A percentile compares a stretch with the other conserved stretches of the same genome.
phyloP scores from a whole-genome alignment of 2,797 vertebrate genomes.

The Alouatta caraya region DNA sequence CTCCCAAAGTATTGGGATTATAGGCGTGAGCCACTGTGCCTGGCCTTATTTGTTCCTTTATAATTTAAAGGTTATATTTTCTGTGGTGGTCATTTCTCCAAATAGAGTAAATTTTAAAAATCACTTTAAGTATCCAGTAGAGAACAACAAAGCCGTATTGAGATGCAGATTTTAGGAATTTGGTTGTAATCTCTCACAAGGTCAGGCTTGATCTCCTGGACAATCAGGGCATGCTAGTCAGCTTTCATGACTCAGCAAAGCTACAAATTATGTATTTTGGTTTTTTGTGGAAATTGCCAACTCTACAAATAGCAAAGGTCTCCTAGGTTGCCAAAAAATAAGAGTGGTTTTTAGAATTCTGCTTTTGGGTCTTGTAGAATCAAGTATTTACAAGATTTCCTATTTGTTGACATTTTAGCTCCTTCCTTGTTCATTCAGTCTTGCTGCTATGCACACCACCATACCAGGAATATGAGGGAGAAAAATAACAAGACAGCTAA shows the following conservation, averaged over 20 bases:
- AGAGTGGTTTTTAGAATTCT: conserved; percentile 15
- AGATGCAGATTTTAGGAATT: neutral
- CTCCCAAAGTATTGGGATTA: too few species aligned
- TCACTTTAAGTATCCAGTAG: neutral
- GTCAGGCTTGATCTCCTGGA: neutral
- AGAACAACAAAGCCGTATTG: neutral
- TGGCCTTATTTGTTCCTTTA: neutral
- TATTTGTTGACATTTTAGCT: neutral
- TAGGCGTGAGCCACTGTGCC: too few species aligned
- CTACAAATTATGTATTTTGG: neutral
- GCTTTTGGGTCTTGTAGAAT: neutral
- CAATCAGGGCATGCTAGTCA: neutral
- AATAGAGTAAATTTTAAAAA: neutral
- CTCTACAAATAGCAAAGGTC: neutral
- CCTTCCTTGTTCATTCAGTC: neutral
- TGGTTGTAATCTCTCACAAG: neutral
- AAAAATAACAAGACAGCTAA: neutral
- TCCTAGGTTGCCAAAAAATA: neutral
- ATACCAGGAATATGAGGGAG: neutral
- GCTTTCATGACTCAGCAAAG: neutral
- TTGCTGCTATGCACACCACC: neutral
- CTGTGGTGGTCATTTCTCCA: neutral
- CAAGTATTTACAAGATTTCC: neutral
- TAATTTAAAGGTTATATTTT: neutral
- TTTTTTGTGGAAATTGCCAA: neutral